phyloP scores from a whole-genome alignment of 2,797 vertebrate genomes.

The Sebastolobus altivelis region DNA sequence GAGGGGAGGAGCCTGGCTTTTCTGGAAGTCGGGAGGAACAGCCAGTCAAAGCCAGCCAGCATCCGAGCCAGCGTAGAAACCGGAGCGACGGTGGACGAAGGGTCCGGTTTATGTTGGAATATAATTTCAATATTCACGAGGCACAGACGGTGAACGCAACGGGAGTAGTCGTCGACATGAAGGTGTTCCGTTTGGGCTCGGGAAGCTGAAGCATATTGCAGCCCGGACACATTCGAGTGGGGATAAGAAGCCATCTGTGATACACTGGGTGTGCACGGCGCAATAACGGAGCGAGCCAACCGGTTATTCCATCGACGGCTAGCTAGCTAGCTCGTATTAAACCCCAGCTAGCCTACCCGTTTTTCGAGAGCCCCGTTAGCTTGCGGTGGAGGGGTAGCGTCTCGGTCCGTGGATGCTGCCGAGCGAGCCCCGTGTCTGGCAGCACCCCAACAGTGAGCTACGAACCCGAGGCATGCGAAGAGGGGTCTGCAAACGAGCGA shows the following conservation, averaged over 20 bases:
- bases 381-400: slow-evolving; percentile 62
- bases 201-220: slow-evolving; percentile 72
- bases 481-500: slow-evolving; percentile 63
- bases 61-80: slow-evolving; percentile 69
- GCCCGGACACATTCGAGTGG: slow-evolving; percentile 44
- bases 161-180: slow-evolving; percentile 52
- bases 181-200: slow-evolving; percentile 52
- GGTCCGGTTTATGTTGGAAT: slow-evolving; percentile 38
- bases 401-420: slow-evolving; percentile 53
- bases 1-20: slow-evolving; percentile 84
- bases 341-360: slow-evolving; percentile 54
- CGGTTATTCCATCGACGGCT: slow-evolving; percentile 64
- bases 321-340: slow-evolving; percentile 46
- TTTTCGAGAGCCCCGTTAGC: slow-evolving; percentile 60
- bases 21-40: slow-evolving; percentile 82
- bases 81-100: slow-evolving; percentile 68
- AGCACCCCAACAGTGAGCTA: slow-evolving; percentile 19
- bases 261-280: slow-evolving; percentile 64
- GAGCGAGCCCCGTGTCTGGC: slow-evolving; percentile 22
- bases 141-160: slow-evolving; percentile 27
- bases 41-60: slow-evolving; percentile 78
- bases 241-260: slow-evolving; percentile 75
- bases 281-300: slow-evolving; percentile 58
- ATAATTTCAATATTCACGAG: slow-evolving; percentile 39
- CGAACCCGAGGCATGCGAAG: slow-evolving; percentile 63